Percentiles rank a stretch among this genome's conserved stretches.
Evolutionary conservation across 92 coral and sea anemone species (phyloP).

Genomic region (Heteractis magnifica): DNA sequence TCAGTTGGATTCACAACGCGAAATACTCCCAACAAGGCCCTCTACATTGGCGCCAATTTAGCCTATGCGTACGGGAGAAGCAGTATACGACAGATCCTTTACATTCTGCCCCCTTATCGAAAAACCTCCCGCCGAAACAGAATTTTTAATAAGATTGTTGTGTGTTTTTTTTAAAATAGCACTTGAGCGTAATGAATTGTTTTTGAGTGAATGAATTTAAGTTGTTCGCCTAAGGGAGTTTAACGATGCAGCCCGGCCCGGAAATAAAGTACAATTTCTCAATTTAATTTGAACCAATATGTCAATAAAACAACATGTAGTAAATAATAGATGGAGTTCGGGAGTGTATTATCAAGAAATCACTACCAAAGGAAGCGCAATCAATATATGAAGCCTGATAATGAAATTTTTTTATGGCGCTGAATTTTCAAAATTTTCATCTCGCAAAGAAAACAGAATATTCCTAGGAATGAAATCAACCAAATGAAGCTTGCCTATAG

Average conservation of each 20-base stretch:
- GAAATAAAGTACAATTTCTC: background rate
- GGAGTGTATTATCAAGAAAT: background rate
- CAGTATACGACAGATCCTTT: background rate
- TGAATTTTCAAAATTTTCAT: background rate
- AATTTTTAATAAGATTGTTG: too few relatives aligned
- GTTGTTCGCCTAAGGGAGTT: background rate
- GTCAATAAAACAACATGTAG: background rate
- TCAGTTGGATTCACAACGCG: too few relatives aligned
- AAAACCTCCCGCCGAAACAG: too few relatives aligned
- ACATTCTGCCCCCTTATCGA: background rate
- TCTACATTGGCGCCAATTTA: too few relatives aligned
- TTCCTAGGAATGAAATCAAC: background rate
- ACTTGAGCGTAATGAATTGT: background rate
- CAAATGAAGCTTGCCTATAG: too few relatives aligned
- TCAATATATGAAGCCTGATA: background rate
- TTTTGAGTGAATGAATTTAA: background rate
- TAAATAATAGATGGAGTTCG: background rate
- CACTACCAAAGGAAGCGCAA: background rate
- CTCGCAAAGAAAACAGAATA: background rate
- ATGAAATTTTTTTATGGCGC: background rate
- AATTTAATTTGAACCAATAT: conserved; percentile 6
- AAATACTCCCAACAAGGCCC: too few relatives aligned
- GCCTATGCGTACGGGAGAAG: too few relatives aligned
- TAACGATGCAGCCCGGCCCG: background rate
- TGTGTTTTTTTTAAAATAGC: background rate